phyloP scores from a whole-genome alignment of 2,113 vertebrate genomes.

The Eubucco bourcierii region DNA sequence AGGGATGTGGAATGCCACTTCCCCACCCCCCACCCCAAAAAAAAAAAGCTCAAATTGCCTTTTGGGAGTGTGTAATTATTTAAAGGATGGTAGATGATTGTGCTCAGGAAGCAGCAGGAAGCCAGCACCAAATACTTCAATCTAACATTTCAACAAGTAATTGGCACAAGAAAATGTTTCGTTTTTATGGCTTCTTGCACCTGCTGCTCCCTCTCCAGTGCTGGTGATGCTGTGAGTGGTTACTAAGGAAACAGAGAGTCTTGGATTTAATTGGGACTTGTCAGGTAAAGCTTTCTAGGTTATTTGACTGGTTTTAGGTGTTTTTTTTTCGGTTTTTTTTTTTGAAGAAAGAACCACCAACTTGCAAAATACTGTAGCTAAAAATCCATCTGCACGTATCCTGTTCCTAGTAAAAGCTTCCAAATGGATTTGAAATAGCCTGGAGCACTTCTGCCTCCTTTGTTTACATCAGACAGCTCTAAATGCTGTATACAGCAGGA shows the following conservation, averaged over 20 bases:
- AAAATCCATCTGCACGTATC: not conserved
- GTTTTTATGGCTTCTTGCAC: slow-evolving; percentile 29
- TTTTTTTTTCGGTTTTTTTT: rapidly evolving
- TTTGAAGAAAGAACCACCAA: rapidly evolving
- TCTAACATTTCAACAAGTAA: slow-evolving; percentile 27
- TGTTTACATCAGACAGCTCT: not conserved
- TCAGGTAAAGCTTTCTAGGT: slow-evolving; percentile 9
- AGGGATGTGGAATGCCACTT: not conserved
- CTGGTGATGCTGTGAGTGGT: slow-evolving; percentile 18
- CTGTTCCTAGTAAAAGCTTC: not conserved
- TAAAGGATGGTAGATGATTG: not conserved
- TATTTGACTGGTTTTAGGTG: not conserved
- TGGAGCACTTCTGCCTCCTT: not conserved
- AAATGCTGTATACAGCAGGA: too few species aligned
- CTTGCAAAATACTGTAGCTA: not conserved
- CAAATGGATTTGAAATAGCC: not conserved
- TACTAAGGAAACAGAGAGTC: slow-evolving; percentile 53
- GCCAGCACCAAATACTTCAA: not conserved
- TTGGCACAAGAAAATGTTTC: slow-evolving; percentile 26
- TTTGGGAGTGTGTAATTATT: not conserved
- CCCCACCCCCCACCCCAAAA: too few species aligned
- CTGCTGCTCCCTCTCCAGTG: slow-evolving; percentile 9
- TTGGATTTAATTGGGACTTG: slow-evolving; percentile 39
- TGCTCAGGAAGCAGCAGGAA: not conserved
- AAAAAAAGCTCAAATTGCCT: not conserved